A percentile compares a stretch with the other conserved stretches of the same genome.
phyloP scores from a whole-genome alignment of 1,140 invertebrate species.

The Dendrolimus punctatus region DNA sequence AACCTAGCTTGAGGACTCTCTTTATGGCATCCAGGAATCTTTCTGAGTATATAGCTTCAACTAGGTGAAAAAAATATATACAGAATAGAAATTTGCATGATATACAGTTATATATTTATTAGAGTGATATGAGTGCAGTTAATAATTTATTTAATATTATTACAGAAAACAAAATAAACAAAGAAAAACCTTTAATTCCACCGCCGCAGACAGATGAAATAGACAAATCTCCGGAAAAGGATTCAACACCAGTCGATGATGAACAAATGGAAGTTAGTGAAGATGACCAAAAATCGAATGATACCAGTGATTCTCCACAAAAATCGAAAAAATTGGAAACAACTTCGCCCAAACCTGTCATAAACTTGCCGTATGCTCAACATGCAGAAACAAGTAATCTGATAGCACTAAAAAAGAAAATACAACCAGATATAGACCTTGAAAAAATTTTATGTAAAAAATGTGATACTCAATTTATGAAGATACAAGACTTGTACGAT shows the following conservation, averaged over 20 bases:
- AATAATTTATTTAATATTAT: too few relatives aligned
- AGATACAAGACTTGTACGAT: conserved; percentile 60
- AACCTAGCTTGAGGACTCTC: too few relatives aligned
- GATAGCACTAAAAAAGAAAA: conserved; percentile 39
- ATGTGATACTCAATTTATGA: conserved; percentile 55
- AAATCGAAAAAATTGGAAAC: conserved; percentile 8
- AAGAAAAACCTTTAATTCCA: not conserved
- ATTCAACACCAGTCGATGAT: too few relatives aligned
- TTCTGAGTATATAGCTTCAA: too few relatives aligned
- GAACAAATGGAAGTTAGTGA: conserved; percentile 14
- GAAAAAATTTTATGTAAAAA: conserved; percentile 49
- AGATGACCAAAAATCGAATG: conserved; percentile 14
- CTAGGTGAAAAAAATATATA: too few relatives aligned
- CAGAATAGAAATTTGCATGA: too few relatives aligned
- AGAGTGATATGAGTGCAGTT: too few relatives aligned
- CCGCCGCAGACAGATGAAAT: too few relatives aligned
- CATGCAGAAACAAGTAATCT: conserved; percentile 53
- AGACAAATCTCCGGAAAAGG: too few relatives aligned
- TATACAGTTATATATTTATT: too few relatives aligned
- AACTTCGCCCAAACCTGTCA: conserved; percentile 5
- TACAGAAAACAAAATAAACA: conserved; percentile 16
- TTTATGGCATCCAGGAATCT: too few relatives aligned
- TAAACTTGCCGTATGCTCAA: conserved; percentile 40
- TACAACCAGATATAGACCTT: conserved; percentile 36
- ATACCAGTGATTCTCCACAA: conserved; percentile 14